Evolutionary conservation across 2,888 invertebrate genomes (phyloP).

Genomic region (Leptopilina drosophilae): DNA sequence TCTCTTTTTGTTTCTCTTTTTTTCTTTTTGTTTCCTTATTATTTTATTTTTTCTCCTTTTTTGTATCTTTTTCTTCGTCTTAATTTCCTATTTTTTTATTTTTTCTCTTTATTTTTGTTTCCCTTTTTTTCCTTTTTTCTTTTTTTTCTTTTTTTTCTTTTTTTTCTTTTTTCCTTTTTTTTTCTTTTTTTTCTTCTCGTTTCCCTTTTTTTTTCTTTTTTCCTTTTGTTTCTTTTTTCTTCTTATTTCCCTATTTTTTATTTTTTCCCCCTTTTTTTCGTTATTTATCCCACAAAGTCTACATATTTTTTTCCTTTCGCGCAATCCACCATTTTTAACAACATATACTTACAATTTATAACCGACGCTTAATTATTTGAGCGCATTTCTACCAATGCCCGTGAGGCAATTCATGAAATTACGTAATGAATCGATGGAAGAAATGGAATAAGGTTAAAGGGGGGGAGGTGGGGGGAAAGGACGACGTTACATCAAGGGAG

Average conservation of each 20-base stretch:
- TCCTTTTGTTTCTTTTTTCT: neutral
- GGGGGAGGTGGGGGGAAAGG: neutral
- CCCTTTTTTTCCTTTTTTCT: too few relatives aligned
- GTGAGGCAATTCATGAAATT: constrained; percentile 33
- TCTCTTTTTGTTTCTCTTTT: too few relatives aligned
- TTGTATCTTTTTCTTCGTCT: too few relatives aligned
- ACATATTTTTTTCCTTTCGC: neutral
- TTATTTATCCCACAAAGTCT: neutral
- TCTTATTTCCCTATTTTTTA: too few relatives aligned
- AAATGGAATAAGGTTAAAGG: neutral
- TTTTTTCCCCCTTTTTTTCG: too few relatives aligned
- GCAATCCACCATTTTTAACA: constrained; percentile 18
- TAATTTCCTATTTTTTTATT: too few relatives aligned
- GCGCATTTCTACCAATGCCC: constrained; percentile 35
- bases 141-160: too few relatives aligned
- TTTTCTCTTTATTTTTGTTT: too few relatives aligned
- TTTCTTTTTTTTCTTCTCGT: too few relatives aligned
- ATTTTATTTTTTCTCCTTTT: too few relatives aligned
- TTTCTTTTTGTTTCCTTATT: too few relatives aligned
- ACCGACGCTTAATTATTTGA: constrained; percentile 38
- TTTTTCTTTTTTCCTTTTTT: too few relatives aligned
- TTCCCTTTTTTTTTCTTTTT: neutral
- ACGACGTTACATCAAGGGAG: constrained; percentile 8
- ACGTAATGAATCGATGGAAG: constrained; percentile 36
- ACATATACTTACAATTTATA: constrained; percentile 41